phyloP scores from a whole-genome alignment of 2,888 invertebrate species.

The Ophion slaviceki region DNA sequence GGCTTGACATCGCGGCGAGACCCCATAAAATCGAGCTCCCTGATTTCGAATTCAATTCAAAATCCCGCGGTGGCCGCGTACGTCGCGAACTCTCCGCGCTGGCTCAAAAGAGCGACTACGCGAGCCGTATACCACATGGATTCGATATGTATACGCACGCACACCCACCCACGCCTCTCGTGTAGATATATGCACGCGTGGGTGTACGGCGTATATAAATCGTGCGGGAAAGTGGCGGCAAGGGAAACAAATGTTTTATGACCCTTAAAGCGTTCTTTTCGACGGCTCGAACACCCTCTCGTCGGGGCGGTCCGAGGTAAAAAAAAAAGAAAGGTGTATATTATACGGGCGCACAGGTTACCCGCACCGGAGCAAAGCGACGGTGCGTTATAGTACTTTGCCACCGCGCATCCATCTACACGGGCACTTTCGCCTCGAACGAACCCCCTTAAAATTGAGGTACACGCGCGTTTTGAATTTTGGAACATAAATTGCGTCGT shows the following conservation, averaged over 20 bases:
- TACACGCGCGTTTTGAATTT: no score
- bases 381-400: slow-evolving; percentile 59
- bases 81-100: slow-evolving; percentile 28
- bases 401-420: slow-evolving; percentile 14
- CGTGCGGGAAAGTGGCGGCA: slow-evolving; percentile 66
- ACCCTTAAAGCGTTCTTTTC: slow-evolving; percentile 78
- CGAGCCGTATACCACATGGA: slow-evolving; percentile 20
- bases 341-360: slow-evolving; percentile 63
- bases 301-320: slow-evolving; percentile 48
- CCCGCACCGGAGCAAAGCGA: slow-evolving; percentile 53
- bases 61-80: slow-evolving; percentile 72
- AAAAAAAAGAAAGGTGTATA: slow-evolving; percentile 52
- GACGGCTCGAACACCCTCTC: slow-evolving; percentile 67
- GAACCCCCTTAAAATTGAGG: no score
- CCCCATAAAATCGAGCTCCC: slow-evolving; percentile 80
- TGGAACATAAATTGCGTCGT: no score
- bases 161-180: background rate
- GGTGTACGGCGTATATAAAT: slow-evolving; percentile 51
- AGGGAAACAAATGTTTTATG: slow-evolving; percentile 83
- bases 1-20: slow-evolving; percentile 74
- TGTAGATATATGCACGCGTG: background rate
- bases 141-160: slow-evolving; percentile 30
- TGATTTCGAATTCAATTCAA: slow-evolving; percentile 82
- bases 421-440: slow-evolving; percentile 11
- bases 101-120: slow-evolving; percentile 39